Evolutionary conservation across 2,797 vertebrate genomes (phyloP).

Genomic region (Staurois parvus): DNA sequence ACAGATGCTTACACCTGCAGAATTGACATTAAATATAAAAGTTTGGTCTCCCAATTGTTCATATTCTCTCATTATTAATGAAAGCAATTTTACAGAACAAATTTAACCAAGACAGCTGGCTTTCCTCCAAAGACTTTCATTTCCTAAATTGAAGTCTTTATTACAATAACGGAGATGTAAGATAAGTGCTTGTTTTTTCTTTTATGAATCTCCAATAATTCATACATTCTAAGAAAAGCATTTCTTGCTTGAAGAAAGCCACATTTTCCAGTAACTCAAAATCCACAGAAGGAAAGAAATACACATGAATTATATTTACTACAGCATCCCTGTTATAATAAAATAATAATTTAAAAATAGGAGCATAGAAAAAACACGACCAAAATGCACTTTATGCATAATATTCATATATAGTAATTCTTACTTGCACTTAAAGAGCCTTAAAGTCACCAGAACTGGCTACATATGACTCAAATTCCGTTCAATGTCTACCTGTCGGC

Average conservation of each 20-base stretch:
- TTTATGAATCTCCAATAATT: slow-evolving; percentile 65
- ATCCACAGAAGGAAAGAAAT: not conserved
- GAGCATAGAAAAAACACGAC: too few species aligned
- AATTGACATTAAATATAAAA: not conserved
- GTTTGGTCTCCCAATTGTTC: slow-evolving; percentile 8
- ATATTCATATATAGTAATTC: too few species aligned
- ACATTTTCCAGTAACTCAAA: slow-evolving; percentile 1
- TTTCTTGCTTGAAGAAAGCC: slow-evolving; percentile 43
- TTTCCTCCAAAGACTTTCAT: slow-evolving; percentile 67
- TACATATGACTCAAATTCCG: too few species aligned
- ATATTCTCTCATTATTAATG: slow-evolving; percentile 59
- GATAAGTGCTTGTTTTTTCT: slow-evolving; percentile 61
- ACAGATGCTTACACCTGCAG: slow-evolving; percentile 1
- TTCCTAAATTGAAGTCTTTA: slow-evolving; percentile 67
- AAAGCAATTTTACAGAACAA: slow-evolving; percentile 54
- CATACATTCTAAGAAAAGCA: slow-evolving; percentile 64
- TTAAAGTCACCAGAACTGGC: too few species aligned
- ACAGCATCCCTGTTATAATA: too few species aligned
- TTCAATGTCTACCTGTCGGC: too few species aligned
- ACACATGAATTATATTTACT: not conserved
- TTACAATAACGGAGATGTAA: slow-evolving; percentile 62
- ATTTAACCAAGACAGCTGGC: slow-evolving; percentile 47
- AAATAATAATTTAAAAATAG: too few species aligned
- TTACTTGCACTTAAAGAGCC: too few species aligned
- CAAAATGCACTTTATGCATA: too few species aligned